Percentiles rank a stretch among this genome's conserved stretches.
Evolutionary conservation across 2,113 vertebrate genomes (phyloP).

Genomic region (Chrysochloris asiatica): DNA sequence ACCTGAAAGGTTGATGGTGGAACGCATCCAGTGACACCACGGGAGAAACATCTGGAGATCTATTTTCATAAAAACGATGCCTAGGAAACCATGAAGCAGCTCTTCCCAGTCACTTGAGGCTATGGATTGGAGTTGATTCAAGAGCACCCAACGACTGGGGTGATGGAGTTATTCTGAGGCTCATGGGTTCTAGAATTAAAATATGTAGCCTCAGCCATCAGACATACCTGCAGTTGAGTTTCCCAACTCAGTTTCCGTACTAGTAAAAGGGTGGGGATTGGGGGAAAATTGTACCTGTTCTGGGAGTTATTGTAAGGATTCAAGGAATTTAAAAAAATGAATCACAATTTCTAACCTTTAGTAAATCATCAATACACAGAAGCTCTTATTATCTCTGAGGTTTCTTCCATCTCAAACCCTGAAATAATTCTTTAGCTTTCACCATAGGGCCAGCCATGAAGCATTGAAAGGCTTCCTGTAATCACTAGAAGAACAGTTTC

Average conservation of each 20-base stretch:
- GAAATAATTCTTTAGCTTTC: neutral
- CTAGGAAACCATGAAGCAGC: neutral
- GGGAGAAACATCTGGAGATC: neutral
- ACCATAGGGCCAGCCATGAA: neutral
- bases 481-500: neutral
- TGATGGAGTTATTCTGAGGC: neutral
- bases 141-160: neutral
- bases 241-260: neutral
- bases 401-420: neutral
- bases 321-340: neutral
- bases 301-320: neutral
- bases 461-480: neutral
- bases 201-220: neutral
- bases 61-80: neutral
- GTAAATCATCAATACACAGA: neutral
- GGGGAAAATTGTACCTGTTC: neutral
- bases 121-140: neutral
- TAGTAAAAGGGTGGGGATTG: neutral
- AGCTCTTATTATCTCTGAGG: neutral
- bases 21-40: neutral
- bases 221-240: neutral
- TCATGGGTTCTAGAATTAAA: neutral
- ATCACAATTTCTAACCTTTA: neutral
- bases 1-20: neutral
- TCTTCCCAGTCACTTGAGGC: neutral